Evolutionary conservation across 1,140 invertebrate genomes (phyloP).

Genomic region (Rhopalosiphum maidis): DNA sequence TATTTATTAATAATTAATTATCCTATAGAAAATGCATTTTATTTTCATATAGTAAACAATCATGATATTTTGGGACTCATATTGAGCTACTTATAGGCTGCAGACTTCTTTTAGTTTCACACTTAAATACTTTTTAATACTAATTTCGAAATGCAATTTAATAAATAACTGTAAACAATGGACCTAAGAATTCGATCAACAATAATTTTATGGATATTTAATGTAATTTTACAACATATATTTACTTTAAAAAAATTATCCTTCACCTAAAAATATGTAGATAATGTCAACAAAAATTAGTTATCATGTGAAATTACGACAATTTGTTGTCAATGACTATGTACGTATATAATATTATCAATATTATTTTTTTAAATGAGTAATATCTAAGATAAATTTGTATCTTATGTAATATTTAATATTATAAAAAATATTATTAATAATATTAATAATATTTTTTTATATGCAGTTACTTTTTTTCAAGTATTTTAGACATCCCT

Average conservation of each 20-base stretch:
- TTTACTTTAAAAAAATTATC: background rate
- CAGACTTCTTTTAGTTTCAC: background rate
- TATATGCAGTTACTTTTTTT: too few species aligned
- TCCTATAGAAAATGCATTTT: background rate
- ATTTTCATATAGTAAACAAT: background rate
- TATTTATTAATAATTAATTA: background rate
- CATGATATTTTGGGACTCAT: background rate
- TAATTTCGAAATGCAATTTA: background rate
- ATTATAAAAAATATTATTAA: too few species aligned
- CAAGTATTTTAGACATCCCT: too few species aligned
- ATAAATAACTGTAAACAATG: background rate
- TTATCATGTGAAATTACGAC: too few species aligned
- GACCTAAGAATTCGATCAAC: background rate
- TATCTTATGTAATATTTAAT: too few species aligned
- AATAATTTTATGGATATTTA: background rate
- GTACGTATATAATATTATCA: too few species aligned
- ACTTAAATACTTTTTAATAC: background rate
- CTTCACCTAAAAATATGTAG: too few species aligned
- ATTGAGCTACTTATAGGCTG: background rate
- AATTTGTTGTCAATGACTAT: too few species aligned
- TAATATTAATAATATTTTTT: too few species aligned
- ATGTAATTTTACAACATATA: background rate
- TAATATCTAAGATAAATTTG: too few species aligned
- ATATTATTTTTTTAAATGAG: too few species aligned
- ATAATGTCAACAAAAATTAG: too few species aligned